Percentiles rank a stretch among this genome's conserved stretches.
Evolutionary conservation across 1,140 invertebrate species (phyloP).

Genomic region (Trichonephila clavata): DNA sequence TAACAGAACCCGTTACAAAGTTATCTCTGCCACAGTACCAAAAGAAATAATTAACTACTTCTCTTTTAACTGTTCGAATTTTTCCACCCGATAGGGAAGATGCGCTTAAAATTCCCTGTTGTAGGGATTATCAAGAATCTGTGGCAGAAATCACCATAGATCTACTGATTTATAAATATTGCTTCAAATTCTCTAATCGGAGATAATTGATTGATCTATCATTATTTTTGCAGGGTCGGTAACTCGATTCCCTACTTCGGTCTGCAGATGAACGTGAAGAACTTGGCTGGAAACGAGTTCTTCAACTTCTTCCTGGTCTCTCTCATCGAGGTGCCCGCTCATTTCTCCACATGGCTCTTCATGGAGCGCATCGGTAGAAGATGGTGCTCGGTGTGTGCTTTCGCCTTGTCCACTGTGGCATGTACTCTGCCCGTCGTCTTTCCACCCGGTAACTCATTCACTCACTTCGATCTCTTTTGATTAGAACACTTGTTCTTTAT

Average conservation of each 20-base stretch:
- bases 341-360: constrained; percentile 42
- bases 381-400: constrained; percentile 62
- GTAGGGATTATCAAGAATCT: too few relatives aligned
- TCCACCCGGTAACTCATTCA: constrained; percentile 24
- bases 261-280: constrained; percentile 64
- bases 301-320: constrained; percentile 72
- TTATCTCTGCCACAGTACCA: too few relatives aligned
- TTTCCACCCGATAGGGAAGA: too few relatives aligned
- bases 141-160: too few relatives aligned
- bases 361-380: constrained; percentile 62
- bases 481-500: too few relatives aligned
- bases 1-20: too few relatives aligned
- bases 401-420: constrained; percentile 23
- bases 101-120: too few relatives aligned
- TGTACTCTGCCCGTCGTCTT: constrained; percentile 51
- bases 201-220: not conserved
- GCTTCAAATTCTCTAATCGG: too few relatives aligned
- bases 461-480: not conserved
- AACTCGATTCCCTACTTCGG: constrained; percentile 67
- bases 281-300: constrained; percentile 62
- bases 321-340: constrained; percentile 40
- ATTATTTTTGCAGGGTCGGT: constrained; percentile 37
- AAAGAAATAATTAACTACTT: too few relatives aligned
- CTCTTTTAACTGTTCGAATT: too few relatives aligned
- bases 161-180: too few relatives aligned